phyloP scores from a whole-genome alignment of 1,140 invertebrate genomes.

The Calliopsis andreniformis region DNA sequence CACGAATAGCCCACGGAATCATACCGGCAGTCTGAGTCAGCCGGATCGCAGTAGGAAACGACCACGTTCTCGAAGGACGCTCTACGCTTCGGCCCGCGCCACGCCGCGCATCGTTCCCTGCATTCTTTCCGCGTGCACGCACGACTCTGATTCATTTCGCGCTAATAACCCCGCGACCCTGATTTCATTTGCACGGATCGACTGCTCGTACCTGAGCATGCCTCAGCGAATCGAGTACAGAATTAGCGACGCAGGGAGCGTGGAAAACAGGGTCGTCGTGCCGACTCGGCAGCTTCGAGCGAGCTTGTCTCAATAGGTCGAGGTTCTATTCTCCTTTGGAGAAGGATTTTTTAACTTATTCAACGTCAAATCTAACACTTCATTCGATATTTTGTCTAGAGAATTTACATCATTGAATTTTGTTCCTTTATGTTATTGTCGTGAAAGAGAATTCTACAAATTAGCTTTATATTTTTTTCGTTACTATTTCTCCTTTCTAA shows the following conservation, averaged over 20 bases:
- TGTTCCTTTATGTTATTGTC: no score
- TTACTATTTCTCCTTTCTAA: no score
- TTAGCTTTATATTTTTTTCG: no score
- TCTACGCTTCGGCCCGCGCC: constrained; percentile 3
- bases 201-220: not conserved
- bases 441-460: no score
- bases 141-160: constrained; percentile 65
- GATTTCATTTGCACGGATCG: constrained; percentile 36
- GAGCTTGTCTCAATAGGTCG: no score
- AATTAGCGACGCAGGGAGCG: not conserved
- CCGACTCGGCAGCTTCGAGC: no score
- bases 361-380: no score
- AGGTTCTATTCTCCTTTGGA: no score
- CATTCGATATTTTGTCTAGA: no score
- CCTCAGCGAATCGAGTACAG: not conserved
- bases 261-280: no score
- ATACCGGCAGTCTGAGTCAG: constrained; percentile 65
- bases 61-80: constrained; percentile 68
- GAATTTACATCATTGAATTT: no score
- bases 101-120: constrained; percentile 29
- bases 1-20: constrained; percentile 69
- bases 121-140: constrained; percentile 49
- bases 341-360: no score
- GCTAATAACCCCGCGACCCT: constrained; percentile 67
- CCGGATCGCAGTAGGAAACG: constrained; percentile 64